Evolutionary conservation across 2,888 invertebrate genomes (phyloP).

Genomic region (Tenthredo distinguenda): DNA sequence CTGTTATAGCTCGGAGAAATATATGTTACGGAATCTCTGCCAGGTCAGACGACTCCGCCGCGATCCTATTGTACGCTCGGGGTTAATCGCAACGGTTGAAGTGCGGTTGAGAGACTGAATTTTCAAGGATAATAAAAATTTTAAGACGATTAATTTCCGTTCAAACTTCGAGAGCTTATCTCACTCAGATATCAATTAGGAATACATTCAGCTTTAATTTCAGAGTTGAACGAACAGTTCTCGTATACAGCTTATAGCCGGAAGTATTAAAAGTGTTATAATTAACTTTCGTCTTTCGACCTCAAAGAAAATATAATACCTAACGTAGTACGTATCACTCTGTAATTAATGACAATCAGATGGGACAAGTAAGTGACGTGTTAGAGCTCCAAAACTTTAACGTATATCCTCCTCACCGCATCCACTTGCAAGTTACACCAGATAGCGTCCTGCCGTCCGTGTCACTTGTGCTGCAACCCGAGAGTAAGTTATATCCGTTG

Average conservation of each 20-base stretch:
- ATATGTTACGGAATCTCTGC: not conserved
- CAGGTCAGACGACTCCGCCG: slow-evolving; percentile 3
- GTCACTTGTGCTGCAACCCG: slow-evolving; percentile 43
- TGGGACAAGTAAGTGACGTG: not conserved
- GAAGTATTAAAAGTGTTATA: not conserved
- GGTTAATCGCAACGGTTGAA: not conserved
- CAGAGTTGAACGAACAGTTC: not conserved
- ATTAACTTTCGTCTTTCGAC: not conserved
- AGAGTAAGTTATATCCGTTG: slow-evolving; percentile 49
- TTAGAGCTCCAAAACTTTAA: not conserved
- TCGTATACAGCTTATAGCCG: not conserved
- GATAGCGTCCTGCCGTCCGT: not conserved
- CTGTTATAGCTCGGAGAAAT: not conserved
- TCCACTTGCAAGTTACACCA: slow-evolving; percentile 38
- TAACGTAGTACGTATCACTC: too few species aligned
- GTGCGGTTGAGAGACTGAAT: not conserved
- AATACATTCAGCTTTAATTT: not conserved
- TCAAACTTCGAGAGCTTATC: not conserved
- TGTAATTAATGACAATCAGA: not conserved
- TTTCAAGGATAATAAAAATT: not conserved
- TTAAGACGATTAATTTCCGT: not conserved
- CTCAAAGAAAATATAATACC: too few species aligned
- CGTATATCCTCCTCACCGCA: not conserved
- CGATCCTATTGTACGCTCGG: not conserved
- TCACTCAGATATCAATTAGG: not conserved